Evolutionary conservation across 53 echinoderm and acorn worm species (phyloP), one percentile per base, ranked within the genome.

Genomic region (Echinometra lucunter): DNA sequence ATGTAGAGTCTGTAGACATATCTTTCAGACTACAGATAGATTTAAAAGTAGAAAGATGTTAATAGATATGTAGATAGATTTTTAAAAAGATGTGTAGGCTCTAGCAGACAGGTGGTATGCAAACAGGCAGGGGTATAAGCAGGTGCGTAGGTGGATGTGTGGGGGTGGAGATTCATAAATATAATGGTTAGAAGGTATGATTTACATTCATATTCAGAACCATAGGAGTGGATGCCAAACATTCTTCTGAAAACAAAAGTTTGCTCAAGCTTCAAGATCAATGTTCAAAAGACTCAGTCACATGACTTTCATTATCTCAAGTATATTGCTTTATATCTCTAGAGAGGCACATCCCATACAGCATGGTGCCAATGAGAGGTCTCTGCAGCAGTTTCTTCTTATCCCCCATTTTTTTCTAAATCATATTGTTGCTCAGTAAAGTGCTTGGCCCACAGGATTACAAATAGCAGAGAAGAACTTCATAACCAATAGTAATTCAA

Each of bases 161-260:
- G 85, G 34, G 83, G 49, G 85, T n/a, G n/a, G 85, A n/a, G 12
- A 85, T 4, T 44, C 28, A 28, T 49, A 15, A 13, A 30, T 49
- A 63, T 38, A 37, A n/a, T 74, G 11, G 30, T 11, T 53, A 53
- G 53, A 53, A 53, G 13, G 13, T 53, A n/a, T 35, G 74, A 34
- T 44, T 44, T 40, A 81, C 44, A 44, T 81, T 81, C 25, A 81
- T 44, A 18, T 25, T 42, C 38, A 40, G 42, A 9, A 40, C 42
- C 74, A 10, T 0, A 16, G 32, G 21, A 35, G 21, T 81, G 44
- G 81, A 85, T 27, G 49, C 45, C 85, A 85, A 53, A 85, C 85
- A 85, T 85, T 85, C 44, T 81, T 81, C 16, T 85, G 85, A 85
- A 85, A 85, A 85, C 85, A 45, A 85, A 85, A 47, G 44, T 44